A percentile compares a stretch with the other conserved stretches of the same genome.
These are phyloP conservation scores for Drosophila melanosoma DNA, from an alignment of 2,888 invertebrate species.

Conservation along the genomic window DNA sequence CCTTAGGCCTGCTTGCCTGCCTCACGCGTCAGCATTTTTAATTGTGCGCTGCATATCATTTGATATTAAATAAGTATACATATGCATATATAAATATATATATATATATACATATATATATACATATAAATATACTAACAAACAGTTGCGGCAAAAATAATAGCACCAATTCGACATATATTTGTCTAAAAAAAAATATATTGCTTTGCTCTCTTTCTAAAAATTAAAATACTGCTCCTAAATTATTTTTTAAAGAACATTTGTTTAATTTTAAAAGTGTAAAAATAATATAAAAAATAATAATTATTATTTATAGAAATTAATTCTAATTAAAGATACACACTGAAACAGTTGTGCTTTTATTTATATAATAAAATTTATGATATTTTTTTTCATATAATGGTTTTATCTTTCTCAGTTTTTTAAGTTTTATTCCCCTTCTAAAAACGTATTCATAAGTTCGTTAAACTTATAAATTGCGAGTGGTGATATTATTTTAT, in stretches of 20 bases:
- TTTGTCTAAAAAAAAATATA: not conserved
- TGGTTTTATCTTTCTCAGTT: not conserved
- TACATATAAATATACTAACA: not conserved
- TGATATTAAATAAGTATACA: slow-evolving; percentile 62
- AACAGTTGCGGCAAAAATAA: not conserved
- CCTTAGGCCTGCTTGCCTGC: slow-evolving; percentile 15
- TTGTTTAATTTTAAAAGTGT: not conserved
- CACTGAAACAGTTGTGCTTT: not conserved
- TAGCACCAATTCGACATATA: not conserved
- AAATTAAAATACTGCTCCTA: not conserved
- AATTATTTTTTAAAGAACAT: not conserved
- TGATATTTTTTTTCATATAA: too few relatives aligned
- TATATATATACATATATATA: not conserved
- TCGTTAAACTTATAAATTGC: too few relatives aligned
- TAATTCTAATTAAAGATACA: not conserved
- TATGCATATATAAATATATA: too few relatives aligned
- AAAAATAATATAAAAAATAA: not conserved
- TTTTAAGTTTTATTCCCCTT: not conserved
- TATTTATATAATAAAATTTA: not conserved
- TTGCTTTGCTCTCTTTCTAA: not conserved
- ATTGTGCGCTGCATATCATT: slow-evolving; percentile 75
- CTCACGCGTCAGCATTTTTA: slow-evolving; percentile 70
- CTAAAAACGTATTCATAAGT: too few relatives aligned
- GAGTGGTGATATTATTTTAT: not conserved
- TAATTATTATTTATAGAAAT: not conserved